phyloP scores from a whole-genome alignment of 2,797 vertebrate genomes.

The Cyprinella venusta region DNA sequence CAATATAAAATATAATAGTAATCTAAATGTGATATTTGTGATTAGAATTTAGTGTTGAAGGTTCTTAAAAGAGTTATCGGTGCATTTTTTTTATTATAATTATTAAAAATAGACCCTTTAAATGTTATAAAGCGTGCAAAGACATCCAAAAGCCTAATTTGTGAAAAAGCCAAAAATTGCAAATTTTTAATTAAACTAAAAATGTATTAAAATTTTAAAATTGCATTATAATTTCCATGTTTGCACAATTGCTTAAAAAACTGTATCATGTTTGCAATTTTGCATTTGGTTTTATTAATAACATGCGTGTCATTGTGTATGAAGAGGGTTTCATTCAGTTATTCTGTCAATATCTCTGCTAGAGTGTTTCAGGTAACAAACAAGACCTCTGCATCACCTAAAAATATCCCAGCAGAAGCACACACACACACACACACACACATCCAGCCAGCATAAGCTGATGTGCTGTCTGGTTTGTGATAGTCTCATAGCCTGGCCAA shows the following conservation, averaged over 20 bases:
- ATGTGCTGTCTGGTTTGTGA: conserved; percentile 8
- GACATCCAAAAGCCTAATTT: background rate
- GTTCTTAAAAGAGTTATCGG: no score
- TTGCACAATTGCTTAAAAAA: background rate
- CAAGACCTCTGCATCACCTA: background rate
- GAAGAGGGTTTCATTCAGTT: background rate
- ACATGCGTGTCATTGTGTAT: background rate
- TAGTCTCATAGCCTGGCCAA: conserved; percentile 21
- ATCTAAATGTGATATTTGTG: background rate
- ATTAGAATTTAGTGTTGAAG: background rate
- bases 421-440: background rate
- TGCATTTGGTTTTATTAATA: background rate
- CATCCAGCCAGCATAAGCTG: background rate
- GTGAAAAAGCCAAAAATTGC: background rate
- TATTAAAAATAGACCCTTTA: background rate
- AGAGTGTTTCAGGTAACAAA: background rate
- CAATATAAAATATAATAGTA: background rate
- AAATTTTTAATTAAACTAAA: background rate
- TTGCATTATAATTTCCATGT: background rate
- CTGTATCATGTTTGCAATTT: background rate
- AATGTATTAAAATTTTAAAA: background rate
- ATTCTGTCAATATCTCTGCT: background rate
- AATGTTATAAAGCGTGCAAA: background rate
- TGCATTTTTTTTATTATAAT: background rate
- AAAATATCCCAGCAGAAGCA: background rate